Evolutionary conservation across 2,888 invertebrate genomes (phyloP).

Genomic region (Lithodes maja): DNA sequence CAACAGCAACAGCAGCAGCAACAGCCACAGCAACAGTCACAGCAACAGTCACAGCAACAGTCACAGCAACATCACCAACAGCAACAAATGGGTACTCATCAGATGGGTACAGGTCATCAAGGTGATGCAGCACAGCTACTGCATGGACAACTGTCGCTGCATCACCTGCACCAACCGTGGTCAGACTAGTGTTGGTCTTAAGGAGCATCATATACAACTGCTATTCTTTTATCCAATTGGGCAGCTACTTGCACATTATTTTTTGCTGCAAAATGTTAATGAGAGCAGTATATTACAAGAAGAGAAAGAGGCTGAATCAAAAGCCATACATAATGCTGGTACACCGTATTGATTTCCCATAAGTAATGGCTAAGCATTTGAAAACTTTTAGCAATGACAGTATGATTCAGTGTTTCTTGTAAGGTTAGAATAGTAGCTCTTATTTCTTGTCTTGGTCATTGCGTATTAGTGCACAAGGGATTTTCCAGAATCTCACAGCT

Average conservation of each 20-base stretch:
- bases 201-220: conserved; percentile 39
- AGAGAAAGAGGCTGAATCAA: conserved; percentile 28
- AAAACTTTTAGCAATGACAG: conserved; percentile 39
- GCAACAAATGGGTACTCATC: conserved; percentile 66
- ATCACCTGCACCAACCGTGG: conserved; percentile 70
- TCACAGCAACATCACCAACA: conserved; percentile 61
- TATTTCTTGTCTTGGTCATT: conserved; percentile 56
- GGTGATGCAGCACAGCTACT: conserved; percentile 64
- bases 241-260: conserved; percentile 37
- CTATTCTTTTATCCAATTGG: conserved; percentile 30
- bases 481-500: conserved; percentile 47
- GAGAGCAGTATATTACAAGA: conserved; percentile 21
- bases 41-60: conserved; percentile 53
- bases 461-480: conserved; percentile 57
- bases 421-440: conserved; percentile 47
- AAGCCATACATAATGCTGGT: conserved; percentile 28
- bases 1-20: conserved; percentile 64
- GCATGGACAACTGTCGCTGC: conserved; percentile 68
- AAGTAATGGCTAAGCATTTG: conserved; percentile 36
- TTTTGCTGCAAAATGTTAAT: conserved; percentile 24
- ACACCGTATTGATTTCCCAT: conserved; percentile 39
- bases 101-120: conserved; percentile 60
- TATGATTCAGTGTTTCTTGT: conserved; percentile 43
- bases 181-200: conserved; percentile 64
- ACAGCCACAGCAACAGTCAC: conserved; percentile 51